phyloP scores from a whole-genome alignment of 2,113 vertebrate genomes.

The Mugil cephalus region DNA sequence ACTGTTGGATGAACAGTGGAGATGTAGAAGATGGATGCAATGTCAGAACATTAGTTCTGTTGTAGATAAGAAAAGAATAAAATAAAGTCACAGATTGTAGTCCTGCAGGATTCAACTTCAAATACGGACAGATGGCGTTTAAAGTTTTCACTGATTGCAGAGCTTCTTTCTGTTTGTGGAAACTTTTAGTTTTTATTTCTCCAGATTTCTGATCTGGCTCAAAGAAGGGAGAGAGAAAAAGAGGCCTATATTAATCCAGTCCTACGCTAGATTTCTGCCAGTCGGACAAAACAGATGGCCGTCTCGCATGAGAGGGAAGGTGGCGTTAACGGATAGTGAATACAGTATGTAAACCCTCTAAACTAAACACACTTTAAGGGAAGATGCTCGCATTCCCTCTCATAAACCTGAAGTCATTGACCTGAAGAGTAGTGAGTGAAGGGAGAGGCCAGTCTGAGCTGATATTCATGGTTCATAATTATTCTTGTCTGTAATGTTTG shows the following conservation, averaged over 20 bases:
- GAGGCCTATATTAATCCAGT: slow-evolving; percentile 15
- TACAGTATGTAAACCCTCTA: slow-evolving; percentile 2
- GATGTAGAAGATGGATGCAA: slow-evolving; percentile 51
- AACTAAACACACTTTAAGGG: neutral
- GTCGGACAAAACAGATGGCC: neutral
- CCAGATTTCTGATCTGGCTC: slow-evolving; percentile 47
- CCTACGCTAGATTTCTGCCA: neutral
- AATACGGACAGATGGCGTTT: slow-evolving; percentile 47
- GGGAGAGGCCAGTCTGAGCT: slow-evolving; percentile 59
- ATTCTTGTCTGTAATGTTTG: slow-evolving; percentile 83
- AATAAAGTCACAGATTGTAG: slow-evolving; percentile 63
- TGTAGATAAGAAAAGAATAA: slow-evolving; percentile 56
- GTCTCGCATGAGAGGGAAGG: slow-evolving; percentile 19
- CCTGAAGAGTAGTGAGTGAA: slow-evolving; percentile 52
- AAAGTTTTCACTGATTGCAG: slow-evolving; percentile 34
- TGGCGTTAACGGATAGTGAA: neutral
- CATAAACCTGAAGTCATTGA: slow-evolving; percentile 42
- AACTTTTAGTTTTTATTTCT: slow-evolving; percentile 34
- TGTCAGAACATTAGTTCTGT: slow-evolving; percentile 60
- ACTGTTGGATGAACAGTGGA: slow-evolving; percentile 57
- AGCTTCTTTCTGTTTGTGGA: slow-evolving; percentile 42
- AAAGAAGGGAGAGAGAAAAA: slow-evolving; percentile 32
- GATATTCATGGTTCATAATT: slow-evolving; percentile 74
- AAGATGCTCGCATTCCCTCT: neutral
- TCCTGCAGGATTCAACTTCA: slow-evolving; percentile 40